Evolutionary conservation across 2,888 invertebrate species (phyloP), one percentile per base, ranked within the genome.

Genomic region (Torymus tubicola): DNA sequence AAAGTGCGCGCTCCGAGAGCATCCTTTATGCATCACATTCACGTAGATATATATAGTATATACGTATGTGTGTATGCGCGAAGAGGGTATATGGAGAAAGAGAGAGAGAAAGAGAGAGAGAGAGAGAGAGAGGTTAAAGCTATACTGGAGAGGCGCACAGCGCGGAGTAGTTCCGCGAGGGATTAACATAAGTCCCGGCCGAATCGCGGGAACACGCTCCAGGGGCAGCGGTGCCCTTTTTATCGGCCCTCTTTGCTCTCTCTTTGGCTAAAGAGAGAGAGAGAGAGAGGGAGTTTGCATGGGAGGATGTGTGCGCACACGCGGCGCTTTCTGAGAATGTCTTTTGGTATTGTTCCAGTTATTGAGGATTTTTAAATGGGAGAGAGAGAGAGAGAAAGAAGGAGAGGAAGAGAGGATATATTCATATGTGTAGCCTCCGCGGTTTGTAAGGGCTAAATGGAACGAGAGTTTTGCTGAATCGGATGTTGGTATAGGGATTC

Each of bases 101-200:
- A 21, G 21, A 21, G 21, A 21, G 21, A 31, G 31, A 31, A 4
- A 31, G 31, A 31, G 31, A 31, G 31, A 31, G 31, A 31, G 31
- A 31, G 31, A 31, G 31, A 31, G 31, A 31, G 12, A 18, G 42
- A 69, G 69, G 70, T 24, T 42, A 58, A 31, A 42, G 42, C 60
- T 42, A 14, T 11, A 16, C 21, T 55, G 2, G 31, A 31, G 31
- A 31, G 3, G 5, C 21, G 2, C 21, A 21, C 31, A 31, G 31
- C 31, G 57, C 24, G 16, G 53, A 72, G 16, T 14, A 14, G 63
- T 18, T 42, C 14, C 63, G 42, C 21, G 60, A 16, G 50, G 84
- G 83, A 85, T 86, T 84, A 84, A 83, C 84, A 83, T 83, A 85
- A 87, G 87, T 86, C 82, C 78, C 80, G 78, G 80, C 81, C 73